phyloP scores from a whole-genome alignment of 2,888 invertebrate species.

The Luperina testacea region DNA sequence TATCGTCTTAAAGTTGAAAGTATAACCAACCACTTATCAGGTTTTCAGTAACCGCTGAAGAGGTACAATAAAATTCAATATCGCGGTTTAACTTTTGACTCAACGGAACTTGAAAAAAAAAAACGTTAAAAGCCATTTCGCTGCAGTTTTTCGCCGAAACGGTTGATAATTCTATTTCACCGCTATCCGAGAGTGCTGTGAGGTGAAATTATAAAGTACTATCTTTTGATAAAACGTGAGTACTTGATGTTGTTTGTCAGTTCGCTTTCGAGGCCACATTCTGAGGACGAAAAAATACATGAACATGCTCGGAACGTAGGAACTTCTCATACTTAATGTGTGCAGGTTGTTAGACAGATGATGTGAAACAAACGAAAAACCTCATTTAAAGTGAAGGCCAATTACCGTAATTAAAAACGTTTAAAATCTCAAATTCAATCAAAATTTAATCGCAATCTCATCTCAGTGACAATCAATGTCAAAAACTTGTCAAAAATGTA shows the following conservation, averaged over 20 bases:
- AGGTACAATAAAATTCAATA: constrained; percentile 71
- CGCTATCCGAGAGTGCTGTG: constrained; percentile 72
- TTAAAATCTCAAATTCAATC: too few species aligned
- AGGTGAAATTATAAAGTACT: constrained; percentile 70
- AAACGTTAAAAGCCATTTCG: constrained; percentile 77
- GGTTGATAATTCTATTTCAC: constrained; percentile 80
- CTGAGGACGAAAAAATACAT: not conserved
- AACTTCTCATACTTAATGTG: not conserved
- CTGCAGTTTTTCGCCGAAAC: constrained; percentile 76
- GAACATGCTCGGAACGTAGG: not conserved
- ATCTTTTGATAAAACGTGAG: constrained; percentile 58
- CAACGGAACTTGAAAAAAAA: constrained; percentile 72
- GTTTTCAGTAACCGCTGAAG: constrained; percentile 53
- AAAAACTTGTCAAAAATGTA: too few species aligned
- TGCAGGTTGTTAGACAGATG: not conserved
- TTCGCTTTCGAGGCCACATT: constrained; percentile 29
- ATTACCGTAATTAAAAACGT: not conserved
- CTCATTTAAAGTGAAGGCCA: too few species aligned
- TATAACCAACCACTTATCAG: constrained; percentile 54
- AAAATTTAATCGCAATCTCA: too few species aligned
- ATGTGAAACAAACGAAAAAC: not conserved
- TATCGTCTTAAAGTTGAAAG: constrained; percentile 53
- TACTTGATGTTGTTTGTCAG: constrained; percentile 56
- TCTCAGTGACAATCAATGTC: too few species aligned
- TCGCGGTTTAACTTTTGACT: constrained; percentile 70